These are phyloP conservation scores for Chiropotes sagulatus DNA, from an alignment of 2,797 vertebrate genomes.

Conservation along the genomic window DNA sequence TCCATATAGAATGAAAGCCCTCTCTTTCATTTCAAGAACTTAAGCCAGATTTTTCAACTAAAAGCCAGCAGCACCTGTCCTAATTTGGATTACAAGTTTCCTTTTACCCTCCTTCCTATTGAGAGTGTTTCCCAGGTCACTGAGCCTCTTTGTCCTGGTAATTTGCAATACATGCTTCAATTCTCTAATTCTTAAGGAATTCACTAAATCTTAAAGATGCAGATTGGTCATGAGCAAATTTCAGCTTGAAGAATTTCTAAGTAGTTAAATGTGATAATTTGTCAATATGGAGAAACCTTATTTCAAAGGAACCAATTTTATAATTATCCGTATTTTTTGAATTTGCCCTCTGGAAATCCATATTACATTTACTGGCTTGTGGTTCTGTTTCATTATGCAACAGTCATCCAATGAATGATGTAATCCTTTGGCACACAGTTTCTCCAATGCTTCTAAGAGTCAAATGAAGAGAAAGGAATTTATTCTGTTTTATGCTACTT, in stretches of 20 bases:
- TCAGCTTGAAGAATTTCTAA: conserved; percentile 18
- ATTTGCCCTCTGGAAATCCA: background rate
- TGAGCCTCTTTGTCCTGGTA: background rate
- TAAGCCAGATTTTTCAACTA: background rate
- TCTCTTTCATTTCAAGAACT: background rate
- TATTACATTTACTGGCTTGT: background rate
- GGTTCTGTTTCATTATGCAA: background rate
- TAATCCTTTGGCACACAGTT: background rate
- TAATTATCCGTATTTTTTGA: background rate
- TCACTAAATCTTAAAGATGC: conserved; percentile 1
- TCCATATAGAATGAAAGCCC: background rate
- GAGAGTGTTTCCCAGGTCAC: background rate
- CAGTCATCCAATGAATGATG: background rate
- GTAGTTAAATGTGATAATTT: background rate
- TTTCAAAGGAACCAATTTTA: background rate
- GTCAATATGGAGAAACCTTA: background rate
- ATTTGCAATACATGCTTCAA: background rate
- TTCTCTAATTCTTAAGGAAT: background rate
- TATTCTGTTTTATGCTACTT: background rate
- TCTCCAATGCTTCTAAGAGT: background rate
- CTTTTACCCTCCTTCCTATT: background rate
- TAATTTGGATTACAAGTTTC: background rate
- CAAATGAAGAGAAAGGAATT: background rate
- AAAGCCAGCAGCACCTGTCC: background rate
- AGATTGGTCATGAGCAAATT: background rate